Evolutionary conservation across 2,888 invertebrate species (phyloP), one percentile per base, ranked within the genome.

Genomic region (Leucozona laternaria): DNA sequence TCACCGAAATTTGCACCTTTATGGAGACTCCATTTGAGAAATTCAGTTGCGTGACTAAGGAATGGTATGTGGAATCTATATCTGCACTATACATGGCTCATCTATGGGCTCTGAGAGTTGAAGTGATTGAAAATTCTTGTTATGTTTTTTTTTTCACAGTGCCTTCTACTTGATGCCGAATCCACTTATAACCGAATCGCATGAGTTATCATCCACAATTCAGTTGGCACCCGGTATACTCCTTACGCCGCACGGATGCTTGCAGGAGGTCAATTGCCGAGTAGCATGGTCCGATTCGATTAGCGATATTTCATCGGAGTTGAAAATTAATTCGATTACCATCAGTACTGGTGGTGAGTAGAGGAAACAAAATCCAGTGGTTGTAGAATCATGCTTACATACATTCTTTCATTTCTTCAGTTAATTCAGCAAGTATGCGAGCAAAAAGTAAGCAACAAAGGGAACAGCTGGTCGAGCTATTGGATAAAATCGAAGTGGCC

Each of bases 231-330:
- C 92, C 7, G 92, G 92, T 72, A 88, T 90, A 87, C 88, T 92
- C 83, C 89, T 91, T 62, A 92, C 92, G 81, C 90, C 92, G 55
- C 89, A 88, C 62, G 92, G 91, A 17, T 90, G 91, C 43, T 82
- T 91, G 85, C 90, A 91, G 90, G 91, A 92, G 90, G 91, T 92
- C 58, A 90, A 90, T 68, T 89, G 90, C 88, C 91, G 91, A 78
- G 90, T 91, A 89, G 89, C 90, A 88, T 92, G 91, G 91, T 91
- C 91, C 89, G 90, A 91, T 78, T 89, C 90, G 89, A 90, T 92
- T 89, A 90, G 89, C 81, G 89, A 90, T 82, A 89, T 90, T 80
- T 88, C 90, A 82, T 89, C 89, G 88, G 91, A 92, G 66, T 88
- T 91, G 84, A 91, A 92, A 90, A 90, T 90, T 87, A 89, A 91